These are phyloP conservation scores for Philereme transversata DNA, from an alignment of 2,888 invertebrate species.

Conservation along the genomic window DNA sequence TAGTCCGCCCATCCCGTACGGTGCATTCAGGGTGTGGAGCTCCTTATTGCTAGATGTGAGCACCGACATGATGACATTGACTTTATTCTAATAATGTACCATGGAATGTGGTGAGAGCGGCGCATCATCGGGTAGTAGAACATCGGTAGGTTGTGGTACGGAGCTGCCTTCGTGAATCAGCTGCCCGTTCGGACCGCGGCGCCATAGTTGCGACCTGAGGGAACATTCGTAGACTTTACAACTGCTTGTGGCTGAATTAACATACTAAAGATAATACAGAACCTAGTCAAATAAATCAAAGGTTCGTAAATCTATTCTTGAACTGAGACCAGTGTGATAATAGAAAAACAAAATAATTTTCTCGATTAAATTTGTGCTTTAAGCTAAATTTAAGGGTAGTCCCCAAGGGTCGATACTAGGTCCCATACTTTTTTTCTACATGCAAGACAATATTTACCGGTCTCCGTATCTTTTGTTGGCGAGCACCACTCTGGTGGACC, in stretches of 20 bases:
- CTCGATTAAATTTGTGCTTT: too few species aligned
- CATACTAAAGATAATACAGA: too few species aligned
- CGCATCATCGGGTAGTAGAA: constrained; percentile 58
- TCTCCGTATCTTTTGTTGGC: constrained; percentile 86
- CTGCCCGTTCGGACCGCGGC: constrained; percentile 94
- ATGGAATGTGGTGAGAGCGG: constrained; percentile 72
- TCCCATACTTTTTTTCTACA: background rate
- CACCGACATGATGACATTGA: too few species aligned
- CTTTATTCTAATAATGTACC: constrained; percentile 46
- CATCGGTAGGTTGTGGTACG: constrained; percentile 83
- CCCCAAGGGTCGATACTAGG: constrained; percentile 1
- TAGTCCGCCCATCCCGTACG: too few species aligned
- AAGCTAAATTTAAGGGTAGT: background rate
- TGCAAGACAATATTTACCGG: constrained; percentile 43
- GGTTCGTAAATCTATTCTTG: too few species aligned
- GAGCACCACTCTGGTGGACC: constrained; percentile 87
- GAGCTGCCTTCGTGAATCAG: constrained; percentile 96
- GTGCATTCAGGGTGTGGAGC: too few species aligned
- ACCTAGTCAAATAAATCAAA: too few species aligned
- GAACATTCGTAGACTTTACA: background rate
- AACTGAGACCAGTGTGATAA: too few species aligned
- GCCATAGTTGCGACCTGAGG: constrained; percentile 94
- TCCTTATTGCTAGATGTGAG: too few species aligned
- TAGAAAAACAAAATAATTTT: too few species aligned
- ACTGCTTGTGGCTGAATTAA: too few species aligned